Evolutionary conservation across 2,113 vertebrate species (phyloP).

Genomic region (Ondatra zibethicus): DNA sequence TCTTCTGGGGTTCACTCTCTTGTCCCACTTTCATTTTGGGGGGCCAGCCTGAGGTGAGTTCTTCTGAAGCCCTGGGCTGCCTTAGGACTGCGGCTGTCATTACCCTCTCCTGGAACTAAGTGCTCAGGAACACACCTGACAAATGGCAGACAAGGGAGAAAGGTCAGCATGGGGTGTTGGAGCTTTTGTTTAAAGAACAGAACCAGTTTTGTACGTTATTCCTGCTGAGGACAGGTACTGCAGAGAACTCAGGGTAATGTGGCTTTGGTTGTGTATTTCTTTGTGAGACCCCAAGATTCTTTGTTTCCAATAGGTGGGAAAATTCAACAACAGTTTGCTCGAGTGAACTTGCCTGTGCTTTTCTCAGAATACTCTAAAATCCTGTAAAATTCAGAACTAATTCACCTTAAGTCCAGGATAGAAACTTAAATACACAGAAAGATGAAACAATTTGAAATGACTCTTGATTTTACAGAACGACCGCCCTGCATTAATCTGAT

Average conservation of each 20-base stretch:
- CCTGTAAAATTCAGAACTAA: neutral
- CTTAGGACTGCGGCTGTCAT: neutral
- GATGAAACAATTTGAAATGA: neutral
- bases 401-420: neutral
- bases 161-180: neutral
- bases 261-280: neutral
- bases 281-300: neutral
- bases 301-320: neutral
- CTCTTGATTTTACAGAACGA: slow-evolving; percentile 22
- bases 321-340: slow-evolving; percentile 18
- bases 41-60: neutral
- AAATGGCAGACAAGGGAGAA: neutral
- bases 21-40: neutral
- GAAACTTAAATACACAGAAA: slow-evolving; percentile 11
- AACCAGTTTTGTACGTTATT: neutral
- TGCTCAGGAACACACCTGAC: slow-evolving; percentile 5
- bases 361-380: neutral
- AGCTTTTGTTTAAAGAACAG: neutral
- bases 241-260: neutral
- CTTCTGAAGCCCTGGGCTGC: neutral
- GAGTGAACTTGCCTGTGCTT: neutral
- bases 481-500: neutral
- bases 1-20: neutral
- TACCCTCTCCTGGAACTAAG: neutral
- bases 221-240: neutral